A percentile compares a stretch with the other conserved stretches of the same genome.
Evolutionary conservation across 2,113 vertebrate genomes (phyloP).

Genomic region (Lonchura striata): DNA sequence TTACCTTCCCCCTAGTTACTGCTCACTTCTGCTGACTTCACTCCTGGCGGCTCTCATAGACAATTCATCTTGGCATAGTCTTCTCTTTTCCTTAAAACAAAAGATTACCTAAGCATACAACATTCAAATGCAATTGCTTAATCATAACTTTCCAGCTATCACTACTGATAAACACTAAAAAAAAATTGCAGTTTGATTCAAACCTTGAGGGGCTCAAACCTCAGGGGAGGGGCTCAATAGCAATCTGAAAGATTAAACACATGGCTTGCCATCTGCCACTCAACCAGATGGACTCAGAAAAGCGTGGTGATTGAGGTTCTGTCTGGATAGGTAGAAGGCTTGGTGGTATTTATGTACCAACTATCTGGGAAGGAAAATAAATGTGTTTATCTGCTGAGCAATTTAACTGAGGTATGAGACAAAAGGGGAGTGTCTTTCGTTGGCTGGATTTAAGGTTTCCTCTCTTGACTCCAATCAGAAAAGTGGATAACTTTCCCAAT

Average conservation of each 20-base stretch:
- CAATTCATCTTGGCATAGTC: too few species aligned
- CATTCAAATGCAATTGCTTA: not conserved
- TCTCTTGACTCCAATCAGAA: not conserved
- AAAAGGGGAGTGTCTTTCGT: not conserved
- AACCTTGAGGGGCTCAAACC: not conserved
- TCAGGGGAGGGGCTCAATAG: rapidly evolving
- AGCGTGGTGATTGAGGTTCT: not conserved
- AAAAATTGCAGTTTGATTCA: not conserved
- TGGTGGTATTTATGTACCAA: not conserved
- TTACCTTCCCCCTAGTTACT: not conserved
- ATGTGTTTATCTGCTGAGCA: not conserved
- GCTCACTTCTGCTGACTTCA: not conserved
- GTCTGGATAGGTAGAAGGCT: not conserved
- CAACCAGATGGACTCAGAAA: not conserved
- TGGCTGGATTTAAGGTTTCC: not conserved
- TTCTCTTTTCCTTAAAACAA: not conserved
- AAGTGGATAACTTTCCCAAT: not conserved
- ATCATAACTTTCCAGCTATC: not conserved
- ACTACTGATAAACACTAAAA: not conserved
- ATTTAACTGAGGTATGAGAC: not conserved
- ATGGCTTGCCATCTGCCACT: not conserved
- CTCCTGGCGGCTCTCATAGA: not conserved
- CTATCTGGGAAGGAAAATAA: not conserved
- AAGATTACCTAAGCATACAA: not conserved
- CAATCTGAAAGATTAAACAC: not conserved